A percentile compares a stretch with the other conserved stretches of the same genome.
Evolutionary conservation across 1,140 invertebrate genomes (phyloP).

Genomic region (Drosophila subpulchrella): DNA sequence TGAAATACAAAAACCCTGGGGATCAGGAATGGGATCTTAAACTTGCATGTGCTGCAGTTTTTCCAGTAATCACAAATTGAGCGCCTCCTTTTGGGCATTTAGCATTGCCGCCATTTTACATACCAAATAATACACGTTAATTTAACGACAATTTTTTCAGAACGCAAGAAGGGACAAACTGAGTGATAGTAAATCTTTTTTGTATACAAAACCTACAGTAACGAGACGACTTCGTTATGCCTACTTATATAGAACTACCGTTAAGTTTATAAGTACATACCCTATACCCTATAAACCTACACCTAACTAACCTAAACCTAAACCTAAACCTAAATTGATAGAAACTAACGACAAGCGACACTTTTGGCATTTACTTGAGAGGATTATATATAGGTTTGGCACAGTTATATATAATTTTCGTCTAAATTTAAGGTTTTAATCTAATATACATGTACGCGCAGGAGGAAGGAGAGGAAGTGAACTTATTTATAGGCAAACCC

Average conservation of each 20-base stretch:
- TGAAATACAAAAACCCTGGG: conserved; percentile 19
- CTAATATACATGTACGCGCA: conserved; percentile 47
- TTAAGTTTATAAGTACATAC: conserved; percentile 59
- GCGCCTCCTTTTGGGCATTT: conserved; percentile 54
- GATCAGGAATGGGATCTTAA: conserved; percentile 1
- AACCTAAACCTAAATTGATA: conserved; percentile 40
- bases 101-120: conserved; percentile 76
- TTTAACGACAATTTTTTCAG: conserved; percentile 48
- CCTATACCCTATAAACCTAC: conserved; percentile 27
- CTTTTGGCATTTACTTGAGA: conserved; percentile 81
- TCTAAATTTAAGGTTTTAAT: conserved; percentile 78
- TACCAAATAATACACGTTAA: conserved; percentile 71
- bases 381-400: conserved; percentile 66
- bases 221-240: conserved; percentile 50
- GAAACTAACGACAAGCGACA: conserved; percentile 50
- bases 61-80: conserved; percentile 33
- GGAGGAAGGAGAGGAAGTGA: conserved; percentile 34
- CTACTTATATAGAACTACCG: conserved; percentile 71
- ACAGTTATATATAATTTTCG: conserved; percentile 72
- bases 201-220: conserved; percentile 36
- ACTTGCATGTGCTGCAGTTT: conserved; percentile 53
- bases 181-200: conserved; percentile 75
- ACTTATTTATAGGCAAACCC: conserved; percentile 55
- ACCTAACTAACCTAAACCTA: conserved; percentile 30
- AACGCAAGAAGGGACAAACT: conserved; percentile 45